phyloP scores from a whole-genome alignment of 2,888 invertebrate genomes.

The Hyposoter didymator region DNA sequence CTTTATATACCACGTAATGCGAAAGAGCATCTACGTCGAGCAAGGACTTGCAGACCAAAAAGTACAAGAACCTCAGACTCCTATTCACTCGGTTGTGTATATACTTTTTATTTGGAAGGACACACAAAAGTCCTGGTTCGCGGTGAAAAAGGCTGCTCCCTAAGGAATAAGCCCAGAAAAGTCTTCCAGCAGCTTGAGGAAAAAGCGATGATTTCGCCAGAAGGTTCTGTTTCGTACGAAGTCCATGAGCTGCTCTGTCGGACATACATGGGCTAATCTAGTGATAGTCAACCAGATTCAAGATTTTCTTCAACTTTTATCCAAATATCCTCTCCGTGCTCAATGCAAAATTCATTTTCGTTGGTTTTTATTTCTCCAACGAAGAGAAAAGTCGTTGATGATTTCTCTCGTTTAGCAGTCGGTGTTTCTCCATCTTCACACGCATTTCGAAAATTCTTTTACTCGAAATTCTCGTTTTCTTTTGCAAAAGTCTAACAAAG shows the following conservation, averaged over 20 bases:
- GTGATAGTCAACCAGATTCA: background rate
- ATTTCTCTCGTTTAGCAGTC: background rate
- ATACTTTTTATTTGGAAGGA: constrained; percentile 30
- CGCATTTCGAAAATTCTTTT: background rate
- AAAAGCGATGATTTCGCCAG: constrained; percentile 5
- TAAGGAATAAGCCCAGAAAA: constrained; percentile 49
- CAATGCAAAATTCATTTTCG: background rate
- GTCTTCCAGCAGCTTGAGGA: background rate
- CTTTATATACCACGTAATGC: background rate
- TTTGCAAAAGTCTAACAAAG: background rate
- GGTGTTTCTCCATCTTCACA: background rate
- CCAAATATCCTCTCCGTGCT: background rate
- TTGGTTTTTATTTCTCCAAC: background rate
- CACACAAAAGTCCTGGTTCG: constrained; percentile 39
- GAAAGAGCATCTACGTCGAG: constrained; percentile 10
- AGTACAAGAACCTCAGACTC: constrained; percentile 8
- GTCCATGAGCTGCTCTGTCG: background rate
- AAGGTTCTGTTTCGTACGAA: constrained; percentile 27
- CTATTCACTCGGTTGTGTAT: constrained; percentile 30
- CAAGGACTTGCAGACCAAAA: constrained; percentile 15
- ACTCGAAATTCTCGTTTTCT: background rate
- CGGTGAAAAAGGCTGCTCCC: constrained; percentile 57
- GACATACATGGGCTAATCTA: background rate
- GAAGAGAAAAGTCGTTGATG: background rate
- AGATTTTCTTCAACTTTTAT: background rate